Base-by-base conservation (phyloP, 2,113 vertebrate species). In the Microcebus murinus region DNA sequence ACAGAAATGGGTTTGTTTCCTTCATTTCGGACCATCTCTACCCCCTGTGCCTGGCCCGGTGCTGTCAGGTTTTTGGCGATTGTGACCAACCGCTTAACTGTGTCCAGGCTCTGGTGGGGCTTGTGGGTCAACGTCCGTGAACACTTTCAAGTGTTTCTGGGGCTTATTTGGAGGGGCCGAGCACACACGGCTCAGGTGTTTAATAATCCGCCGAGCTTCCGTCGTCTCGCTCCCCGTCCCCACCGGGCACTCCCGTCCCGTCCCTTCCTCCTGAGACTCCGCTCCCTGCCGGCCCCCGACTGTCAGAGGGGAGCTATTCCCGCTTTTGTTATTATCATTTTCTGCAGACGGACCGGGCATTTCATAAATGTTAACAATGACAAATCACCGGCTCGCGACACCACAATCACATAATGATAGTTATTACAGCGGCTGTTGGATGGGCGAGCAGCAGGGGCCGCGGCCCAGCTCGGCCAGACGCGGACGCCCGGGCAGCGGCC, bases 181-280 rank as follows among this genome's bases (percentile, higher is more conserved):
- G 70, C 7, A 13, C 7, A 18, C 0, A 12, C 45, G 55, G 29
- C 73, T n/a, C 21, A 59, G 88, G 14, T 29, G n/a, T 68, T 14
- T 21, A 65, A 9, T 2, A 13, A 11, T 1, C 70, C 7, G 70
- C 50, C 4, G 2, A 0, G 31, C 21, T 71, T n/a, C 52, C 1
- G 20, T 20, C 21, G 9, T 17, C 0, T 0, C 14, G 4, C 14
- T 0, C 17, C 67, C 67, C 3, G 0, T 25, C 34, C 12, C 8
- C 9, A 15, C 27, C 20, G 0, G 0, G 3, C 0, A 0, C 9
- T 6, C 4, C 36, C 4, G 6, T 2, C 5, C 0, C 0, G 17
- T 25, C 1, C 25, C 20, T 27, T 45, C 17, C 31, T 81, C 25
- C 86, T 65, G 0, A 0, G 83, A 39, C 61, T 77, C 27, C 6